Conservation (phyloP, 2,888 invertebrate genomes). For the Bombyx huttoni region DNA sequence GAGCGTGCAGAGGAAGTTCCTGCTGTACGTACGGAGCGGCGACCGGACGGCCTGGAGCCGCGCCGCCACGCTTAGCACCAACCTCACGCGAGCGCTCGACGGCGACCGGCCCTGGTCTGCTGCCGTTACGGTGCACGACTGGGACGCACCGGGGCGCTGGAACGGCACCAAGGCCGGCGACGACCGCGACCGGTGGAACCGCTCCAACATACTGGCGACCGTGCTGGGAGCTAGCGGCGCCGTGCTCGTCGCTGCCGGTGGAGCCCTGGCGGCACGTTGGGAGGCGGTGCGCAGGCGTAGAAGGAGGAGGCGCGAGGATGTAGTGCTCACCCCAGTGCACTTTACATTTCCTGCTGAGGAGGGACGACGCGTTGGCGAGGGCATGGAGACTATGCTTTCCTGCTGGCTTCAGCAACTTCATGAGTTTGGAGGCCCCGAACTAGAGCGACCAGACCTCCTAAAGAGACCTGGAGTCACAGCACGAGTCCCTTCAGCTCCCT, state of each 20-base stretch:
- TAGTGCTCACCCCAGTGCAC: constrained; percentile 25
- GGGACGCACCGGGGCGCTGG: constrained; percentile 13
- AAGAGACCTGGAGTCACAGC: constrained; percentile 76
- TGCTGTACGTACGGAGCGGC: constrained; percentile 20
- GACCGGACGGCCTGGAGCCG: constrained; percentile 16
- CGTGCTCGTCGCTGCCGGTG: constrained; percentile 9
- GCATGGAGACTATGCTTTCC: constrained; percentile 88
- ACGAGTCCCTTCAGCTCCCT: constrained; percentile 52
- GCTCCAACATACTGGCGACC: constrained; percentile 8
- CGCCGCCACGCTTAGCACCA: constrained; percentile 18
- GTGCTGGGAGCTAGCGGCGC: constrained; percentile 4
- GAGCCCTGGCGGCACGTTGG: constrained; percentile 16
- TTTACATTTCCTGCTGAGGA: constrained; percentile 40
- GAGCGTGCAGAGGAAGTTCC: constrained; percentile 13
- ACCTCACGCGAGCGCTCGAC: constrained; percentile 17
- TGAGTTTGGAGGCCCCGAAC: constrained; percentile 86
- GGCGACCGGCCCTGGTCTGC: constrained; percentile 16
- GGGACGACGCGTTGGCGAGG: constrained; percentile 69
- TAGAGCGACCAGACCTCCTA: constrained; percentile 87
- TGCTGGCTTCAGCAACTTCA: constrained; percentile 89
- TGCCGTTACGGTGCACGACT: constrained; percentile 16
- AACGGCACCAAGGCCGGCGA: constrained; percentile 6
- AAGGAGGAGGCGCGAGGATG: constrained; percentile 21
- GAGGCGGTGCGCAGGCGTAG: constrained; percentile 20
- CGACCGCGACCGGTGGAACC: constrained; percentile 12